Conservation (phyloP, 1,140 invertebrate species). For the Drosophila malerkotliana region DNA sequence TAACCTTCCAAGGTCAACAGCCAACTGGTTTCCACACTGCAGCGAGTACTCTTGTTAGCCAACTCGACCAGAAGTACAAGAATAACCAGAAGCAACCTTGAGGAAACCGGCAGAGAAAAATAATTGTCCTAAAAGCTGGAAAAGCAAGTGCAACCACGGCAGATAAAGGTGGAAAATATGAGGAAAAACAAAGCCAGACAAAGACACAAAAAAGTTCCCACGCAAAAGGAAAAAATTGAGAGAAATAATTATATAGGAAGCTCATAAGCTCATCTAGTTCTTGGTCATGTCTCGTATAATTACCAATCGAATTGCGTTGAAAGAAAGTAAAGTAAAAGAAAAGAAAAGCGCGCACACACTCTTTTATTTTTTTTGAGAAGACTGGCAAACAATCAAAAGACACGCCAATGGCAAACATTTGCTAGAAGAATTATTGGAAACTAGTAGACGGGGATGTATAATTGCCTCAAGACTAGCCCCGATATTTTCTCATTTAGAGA, state of each 20-base stretch:
- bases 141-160: conserved; percentile 36
- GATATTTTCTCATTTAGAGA: conserved; percentile 42
- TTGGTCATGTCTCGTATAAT: conserved; percentile 34
- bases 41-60: conserved; percentile 21
- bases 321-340: conserved; percentile 51
- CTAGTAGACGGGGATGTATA: conserved; percentile 22
- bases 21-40: conserved; percentile 28
- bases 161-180: conserved; percentile 17
- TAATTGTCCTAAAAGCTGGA: conserved; percentile 48
- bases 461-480: conserved; percentile 35
- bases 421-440: conserved; percentile 18
- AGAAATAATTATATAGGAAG: conserved; percentile 45
- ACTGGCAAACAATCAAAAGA: conserved; percentile 24
- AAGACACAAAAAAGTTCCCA: conserved; percentile 42
- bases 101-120: conserved; percentile 20
- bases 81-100: conserved; percentile 49
- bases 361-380: conserved; percentile 21
- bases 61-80: conserved; percentile 43
- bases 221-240: conserved; percentile 17
- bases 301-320: conserved; percentile 25
- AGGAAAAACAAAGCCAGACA: conserved; percentile 13
- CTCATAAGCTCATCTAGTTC: conserved; percentile 45
- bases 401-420: conserved; percentile 33
- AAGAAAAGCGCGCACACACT: conserved; percentile 33
- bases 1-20: conserved; percentile 37